Evolutionary conservation across 2,113 vertebrate genomes (phyloP).

Genomic region (Sclerurus mexicanus): DNA sequence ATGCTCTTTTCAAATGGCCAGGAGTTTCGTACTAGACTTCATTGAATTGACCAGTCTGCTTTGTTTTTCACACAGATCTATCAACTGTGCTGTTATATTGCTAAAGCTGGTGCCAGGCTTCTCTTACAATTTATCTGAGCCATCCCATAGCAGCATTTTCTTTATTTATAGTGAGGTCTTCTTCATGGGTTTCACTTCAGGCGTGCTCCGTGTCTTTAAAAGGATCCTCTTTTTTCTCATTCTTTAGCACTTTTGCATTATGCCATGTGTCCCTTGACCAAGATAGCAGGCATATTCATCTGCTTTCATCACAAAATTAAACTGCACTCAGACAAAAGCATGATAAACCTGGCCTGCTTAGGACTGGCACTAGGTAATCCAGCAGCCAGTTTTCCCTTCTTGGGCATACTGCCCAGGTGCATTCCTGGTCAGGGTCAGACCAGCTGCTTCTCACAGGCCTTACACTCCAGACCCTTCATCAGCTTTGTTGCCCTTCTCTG

Average conservation of each 20-base stretch:
- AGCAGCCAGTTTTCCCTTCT: background rate
- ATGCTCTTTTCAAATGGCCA: background rate
- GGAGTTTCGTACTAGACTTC: background rate
- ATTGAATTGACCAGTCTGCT: background rate
- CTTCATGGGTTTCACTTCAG: background rate
- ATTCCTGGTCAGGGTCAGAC: background rate
- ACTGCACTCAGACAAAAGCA: background rate
- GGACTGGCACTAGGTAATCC: background rate
- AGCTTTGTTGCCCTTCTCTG: background rate
- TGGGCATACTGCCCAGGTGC: background rate
- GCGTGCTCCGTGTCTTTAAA: background rate
- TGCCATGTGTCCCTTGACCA: rapidly evolving
- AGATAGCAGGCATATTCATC: background rate
- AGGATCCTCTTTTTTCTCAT: background rate
- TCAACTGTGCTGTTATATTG: background rate
- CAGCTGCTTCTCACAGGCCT: background rate
- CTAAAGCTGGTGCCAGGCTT: background rate
- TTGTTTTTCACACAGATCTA: background rate
- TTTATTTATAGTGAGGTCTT: background rate
- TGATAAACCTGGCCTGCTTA: background rate
- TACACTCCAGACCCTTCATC: background rate
- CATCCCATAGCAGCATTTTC: background rate
- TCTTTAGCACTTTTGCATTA: background rate
- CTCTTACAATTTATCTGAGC: background rate
- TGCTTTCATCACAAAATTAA: background rate